Base-by-base conservation (phyloP, 2,113 vertebrate genomes). In the Bubo scandiacus region DNA sequence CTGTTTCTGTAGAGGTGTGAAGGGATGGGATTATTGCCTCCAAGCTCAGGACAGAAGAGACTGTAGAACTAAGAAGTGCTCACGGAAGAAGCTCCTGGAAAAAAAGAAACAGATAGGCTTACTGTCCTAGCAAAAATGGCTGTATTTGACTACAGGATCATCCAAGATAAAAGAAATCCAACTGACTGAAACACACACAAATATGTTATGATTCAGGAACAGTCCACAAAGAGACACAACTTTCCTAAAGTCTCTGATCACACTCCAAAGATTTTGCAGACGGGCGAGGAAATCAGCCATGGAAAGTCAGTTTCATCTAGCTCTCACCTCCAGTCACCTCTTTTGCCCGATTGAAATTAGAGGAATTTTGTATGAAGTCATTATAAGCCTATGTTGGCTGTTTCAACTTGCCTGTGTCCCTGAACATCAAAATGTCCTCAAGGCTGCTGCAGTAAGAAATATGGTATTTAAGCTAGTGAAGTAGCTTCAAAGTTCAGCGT, bases 61-160 rank as follows among this genome's bases (percentile, higher is more conserved):
- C 14, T 72, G 49, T 10, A 84, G 36, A 79, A 61, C 34, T 25
- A 10, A 81, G 58, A 81, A 79, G 18, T 8, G 15, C 9, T 68
- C n/a, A 36, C 0, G 1, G 34, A 61, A 8, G 22, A 71, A 38
- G 25, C 8, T 90, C 23, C 25, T 1, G 5, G 10, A 9, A 13
- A 90, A 10, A 58, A 15, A 62, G 30, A 79, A 94, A 73, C 11
- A 61, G 49, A 65, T 1, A 0, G 10, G 3, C 45, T 82, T 75
- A 40, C 1, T 2, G 23, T 45, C n/a, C 27, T 40, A 40, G 15
- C 17, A 82, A 77, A 88, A 84, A 47, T 19, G 2, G 66, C 18
- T 92, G 61, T 3, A 14, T 58, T 70, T 62, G 30, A 4, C 13
- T 78, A 52, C 11, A 43, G 18, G 12, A 87, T 36, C 11, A 16